These are phyloP conservation scores for Tetheella fluctuosa DNA, from an alignment of 2,888 invertebrate species.

Conservation along the genomic window DNA sequence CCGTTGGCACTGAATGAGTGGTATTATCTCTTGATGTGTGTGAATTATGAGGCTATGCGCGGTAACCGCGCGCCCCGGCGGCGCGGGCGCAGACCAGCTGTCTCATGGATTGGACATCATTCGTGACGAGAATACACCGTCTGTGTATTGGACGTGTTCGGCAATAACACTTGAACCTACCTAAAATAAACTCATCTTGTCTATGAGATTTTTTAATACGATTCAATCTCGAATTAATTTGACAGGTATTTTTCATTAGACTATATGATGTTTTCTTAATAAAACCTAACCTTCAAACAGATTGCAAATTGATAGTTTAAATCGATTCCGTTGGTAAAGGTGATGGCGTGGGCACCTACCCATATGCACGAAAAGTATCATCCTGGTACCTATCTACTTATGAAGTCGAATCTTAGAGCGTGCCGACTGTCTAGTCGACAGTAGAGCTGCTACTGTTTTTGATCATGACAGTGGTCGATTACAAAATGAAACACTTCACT, in stretches of 20 bases:
- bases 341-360: not conserved
- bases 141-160: constrained; percentile 19
- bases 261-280: too few species aligned
- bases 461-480: not conserved
- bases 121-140: constrained; percentile 58
- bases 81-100: constrained; percentile 62
- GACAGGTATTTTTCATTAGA: too few species aligned
- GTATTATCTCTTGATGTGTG: constrained; percentile 59
- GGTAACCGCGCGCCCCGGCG: constrained; percentile 28
- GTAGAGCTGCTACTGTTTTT: not conserved
- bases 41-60: constrained; percentile 63
- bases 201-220: constrained; percentile 3
- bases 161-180: constrained; percentile 23
- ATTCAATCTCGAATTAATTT: not conserved
- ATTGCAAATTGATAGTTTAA: too few species aligned
- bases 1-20: constrained; percentile 61
- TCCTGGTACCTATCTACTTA: not conserved
- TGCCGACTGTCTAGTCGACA: not conserved
- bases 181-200: constrained; percentile 19
- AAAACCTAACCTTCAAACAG: too few species aligned
- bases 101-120: constrained; percentile 59
- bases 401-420: not conserved
- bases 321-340: not conserved
- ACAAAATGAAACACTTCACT: not conserved
- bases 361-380: not conserved